Base-by-base conservation (phyloP, 2,888 invertebrate species). In the Drosophila neonasuta region DNA sequence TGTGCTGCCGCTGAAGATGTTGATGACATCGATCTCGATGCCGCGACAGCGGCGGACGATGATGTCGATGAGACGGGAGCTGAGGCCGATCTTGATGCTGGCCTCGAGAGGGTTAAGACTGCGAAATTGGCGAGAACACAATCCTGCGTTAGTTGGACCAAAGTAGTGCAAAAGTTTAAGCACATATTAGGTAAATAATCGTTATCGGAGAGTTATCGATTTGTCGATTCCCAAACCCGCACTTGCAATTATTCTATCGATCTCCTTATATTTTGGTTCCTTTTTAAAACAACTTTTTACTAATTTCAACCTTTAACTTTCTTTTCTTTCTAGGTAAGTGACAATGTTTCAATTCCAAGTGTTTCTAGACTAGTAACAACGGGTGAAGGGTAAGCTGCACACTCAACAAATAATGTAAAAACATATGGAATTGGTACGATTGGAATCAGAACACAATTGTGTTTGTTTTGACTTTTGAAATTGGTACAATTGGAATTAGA, bases 141-240 rank as follows among this genome's bases (percentile, higher is more conserved):
- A 63, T 86, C 89, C 68, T 91, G 91, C 79, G 88, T 90, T 69
- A 91, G 90, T 79, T 91, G 91, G 90, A 89, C 87, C 49, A 89
- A 89, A 85, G 87, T 89, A 60, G 73, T 89, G 71, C 88, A 89
- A 70, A 89, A 88, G 62, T 89, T 89, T 67, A 90, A 88, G 75
- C 82, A 86, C 56, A 89, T 89, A 30, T 63, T 88, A 86, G 88
- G 88, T 90, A 89, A 89, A 67, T 8, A 20, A 65, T 68, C 41
- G 34, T 17, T 10, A 29, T 32, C 41, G 68, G 68, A 50, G 36
- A 7, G 42, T 11, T 5, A 24, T 44, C 62, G 45, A 44, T 30
- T 7, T 36, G 29, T 45, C 60, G 29, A 41, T 41, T 29, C 0
- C 10, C 24, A 5, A 24, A 24, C 24, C 24, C 24, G 24, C 24